These are phyloP conservation scores for Drosophila murphyi DNA, from an alignment of 1,140 invertebrate species.

Conservation along the genomic window DNA sequence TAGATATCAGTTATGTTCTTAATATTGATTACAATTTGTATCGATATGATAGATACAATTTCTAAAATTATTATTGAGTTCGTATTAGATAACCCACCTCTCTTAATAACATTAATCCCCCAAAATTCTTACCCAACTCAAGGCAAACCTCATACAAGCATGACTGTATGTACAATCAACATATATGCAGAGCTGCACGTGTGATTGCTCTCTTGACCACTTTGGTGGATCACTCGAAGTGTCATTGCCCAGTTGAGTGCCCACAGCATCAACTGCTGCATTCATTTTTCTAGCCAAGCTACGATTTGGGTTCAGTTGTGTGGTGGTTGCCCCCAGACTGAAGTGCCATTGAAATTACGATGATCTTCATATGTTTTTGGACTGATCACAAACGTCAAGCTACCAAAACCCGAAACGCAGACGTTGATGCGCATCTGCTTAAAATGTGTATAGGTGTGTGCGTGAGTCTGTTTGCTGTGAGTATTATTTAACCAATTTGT, in stretches of 20 bases:
- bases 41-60: background rate
- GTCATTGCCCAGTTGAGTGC: conserved; percentile 69
- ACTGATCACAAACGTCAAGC: conserved; percentile 65
- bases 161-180: background rate
- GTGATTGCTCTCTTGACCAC: conserved; percentile 32
- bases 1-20: no score
- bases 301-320: conserved; percentile 21
- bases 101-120: conserved; percentile 2
- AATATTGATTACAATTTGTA: no score
- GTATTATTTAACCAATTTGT: conserved; percentile 77
- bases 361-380: conserved; percentile 78
- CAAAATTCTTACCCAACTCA: conserved; percentile 42
- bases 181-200: conserved; percentile 40
- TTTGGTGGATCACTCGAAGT: conserved; percentile 57
- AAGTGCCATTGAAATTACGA: conserved; percentile 82
- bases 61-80: background rate
- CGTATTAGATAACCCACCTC: background rate
- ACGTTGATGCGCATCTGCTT: conserved; percentile 54
- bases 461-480: conserved; percentile 15
- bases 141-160: background rate
- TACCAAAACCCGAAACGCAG: conserved; percentile 51
- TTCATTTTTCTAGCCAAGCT: conserved; percentile 69
- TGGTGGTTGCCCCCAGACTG: conserved; percentile 54
- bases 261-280: conserved; percentile 52
- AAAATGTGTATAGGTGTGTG: conserved; percentile 27